These are phyloP conservation scores for Stomorhina lunata DNA, from an alignment of 2,888 invertebrate genomes.

Conservation along the genomic window DNA sequence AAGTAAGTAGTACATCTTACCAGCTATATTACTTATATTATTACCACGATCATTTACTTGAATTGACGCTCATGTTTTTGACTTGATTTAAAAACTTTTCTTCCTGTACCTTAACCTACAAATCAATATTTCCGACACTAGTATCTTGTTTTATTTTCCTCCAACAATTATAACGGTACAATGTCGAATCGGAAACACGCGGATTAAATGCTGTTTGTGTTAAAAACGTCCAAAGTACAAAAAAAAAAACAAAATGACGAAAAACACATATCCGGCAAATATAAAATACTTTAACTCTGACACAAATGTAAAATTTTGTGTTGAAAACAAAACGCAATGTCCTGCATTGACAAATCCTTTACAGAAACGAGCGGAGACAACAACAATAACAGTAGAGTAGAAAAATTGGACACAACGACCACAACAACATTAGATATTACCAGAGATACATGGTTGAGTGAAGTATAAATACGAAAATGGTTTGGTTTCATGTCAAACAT, in stretches of 20 bases:
- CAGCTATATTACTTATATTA: too few relatives aligned
- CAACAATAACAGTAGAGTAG: not conserved
- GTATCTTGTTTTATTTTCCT: not conserved
- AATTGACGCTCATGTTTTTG: too few relatives aligned
- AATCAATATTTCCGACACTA: not conserved
- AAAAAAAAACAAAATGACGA: slow-evolving; percentile 7
- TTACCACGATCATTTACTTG: too few relatives aligned
- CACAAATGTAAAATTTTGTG: slow-evolving; percentile 46
- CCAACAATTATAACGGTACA: not conserved
- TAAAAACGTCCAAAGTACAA: not conserved
- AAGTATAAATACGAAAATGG: slow-evolving; percentile 7
- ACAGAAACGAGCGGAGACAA: not conserved
- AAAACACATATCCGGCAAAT: too few relatives aligned
- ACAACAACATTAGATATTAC: not conserved
- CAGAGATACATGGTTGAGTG: slow-evolving; percentile 4
- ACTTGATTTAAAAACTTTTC: not conserved
- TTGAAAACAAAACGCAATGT: slow-evolving; percentile 21
- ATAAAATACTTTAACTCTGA: slow-evolving; percentile 17
- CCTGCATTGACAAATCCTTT: slow-evolving; percentile 11
- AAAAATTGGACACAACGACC: not conserved
- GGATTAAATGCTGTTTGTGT: slow-evolving; percentile 8
- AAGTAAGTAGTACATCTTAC: too few relatives aligned
- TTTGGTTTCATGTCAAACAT: slow-evolving; percentile 32
- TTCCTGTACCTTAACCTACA: not conserved
- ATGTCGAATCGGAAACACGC: not conserved